These are phyloP conservation scores for Lordiphosa stackelbergi DNA, from an alignment of 1,140 invertebrate species.

Conservation along the genomic window DNA sequence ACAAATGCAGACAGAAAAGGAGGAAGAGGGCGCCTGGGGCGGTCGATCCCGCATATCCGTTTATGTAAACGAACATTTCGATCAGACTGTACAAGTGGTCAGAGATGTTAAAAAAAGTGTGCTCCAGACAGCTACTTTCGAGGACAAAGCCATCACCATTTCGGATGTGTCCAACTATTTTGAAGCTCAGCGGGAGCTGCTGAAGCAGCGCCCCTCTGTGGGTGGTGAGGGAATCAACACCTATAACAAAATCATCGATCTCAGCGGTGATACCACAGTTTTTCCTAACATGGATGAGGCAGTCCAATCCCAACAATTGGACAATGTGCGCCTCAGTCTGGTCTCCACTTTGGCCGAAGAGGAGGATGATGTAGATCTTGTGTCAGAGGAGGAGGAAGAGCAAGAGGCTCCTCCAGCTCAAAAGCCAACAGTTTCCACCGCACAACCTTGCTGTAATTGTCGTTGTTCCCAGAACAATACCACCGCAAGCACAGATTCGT, in stretches of 20 bases:
- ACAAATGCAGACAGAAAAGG: background rate
- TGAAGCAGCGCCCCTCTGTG: background rate
- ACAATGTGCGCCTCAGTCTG: conserved; percentile 46
- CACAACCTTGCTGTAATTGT: conserved; percentile 41
- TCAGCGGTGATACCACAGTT: conserved; percentile 43
- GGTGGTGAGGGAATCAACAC: conserved; percentile 31
- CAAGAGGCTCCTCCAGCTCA: background rate
- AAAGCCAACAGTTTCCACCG: conserved; percentile 26
- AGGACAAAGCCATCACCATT: conserved; percentile 48
- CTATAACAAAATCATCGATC: conserved; percentile 38
- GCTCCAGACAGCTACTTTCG: conserved; percentile 1
- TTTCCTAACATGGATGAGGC: conserved; percentile 10
- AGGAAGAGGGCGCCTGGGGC: background rate
- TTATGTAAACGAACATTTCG: conserved; percentile 1
- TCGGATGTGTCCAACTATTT: conserved; percentile 54
- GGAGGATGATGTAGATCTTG: background rate
- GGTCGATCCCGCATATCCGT: conserved; percentile 16
- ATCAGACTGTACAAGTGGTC: conserved; percentile 21
- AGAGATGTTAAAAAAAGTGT: conserved; percentile 11
- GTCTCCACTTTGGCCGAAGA: conserved; percentile 56
- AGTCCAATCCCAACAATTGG: conserved; percentile 18
- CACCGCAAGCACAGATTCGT: conserved; percentile 19
- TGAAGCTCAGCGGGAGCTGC: conserved; percentile 11
- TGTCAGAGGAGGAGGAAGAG: background rate
- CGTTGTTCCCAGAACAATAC: conserved; percentile 28